Conservation (phyloP, 2,888 invertebrate species). For the Drosophila quasianomalipes region DNA sequence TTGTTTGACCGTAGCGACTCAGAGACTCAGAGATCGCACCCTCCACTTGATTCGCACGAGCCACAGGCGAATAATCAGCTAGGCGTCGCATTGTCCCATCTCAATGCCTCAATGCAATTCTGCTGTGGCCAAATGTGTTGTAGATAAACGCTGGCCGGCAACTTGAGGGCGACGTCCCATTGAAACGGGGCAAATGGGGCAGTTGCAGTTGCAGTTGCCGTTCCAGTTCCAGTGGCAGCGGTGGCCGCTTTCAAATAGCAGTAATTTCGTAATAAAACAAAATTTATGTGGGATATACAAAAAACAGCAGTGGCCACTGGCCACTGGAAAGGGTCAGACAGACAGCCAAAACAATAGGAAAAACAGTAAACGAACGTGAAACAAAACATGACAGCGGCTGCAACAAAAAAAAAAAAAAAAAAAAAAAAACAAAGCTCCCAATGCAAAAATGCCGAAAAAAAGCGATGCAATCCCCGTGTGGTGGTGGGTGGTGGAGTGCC, state of each 20-base stretch:
- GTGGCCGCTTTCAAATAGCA: conserved; percentile 53
- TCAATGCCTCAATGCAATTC: conserved; percentile 4
- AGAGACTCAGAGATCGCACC: not conserved
- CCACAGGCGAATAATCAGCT: conserved; percentile 21
- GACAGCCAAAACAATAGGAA: conserved; percentile 49
- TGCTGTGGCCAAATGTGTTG: conserved; percentile 13
- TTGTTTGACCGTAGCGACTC: conserved; percentile 7
- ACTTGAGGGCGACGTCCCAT: conserved; percentile 32
- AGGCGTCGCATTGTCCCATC: conserved; percentile 34
- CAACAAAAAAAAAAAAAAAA: conserved; percentile 28
- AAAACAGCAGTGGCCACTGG: conserved; percentile 32
- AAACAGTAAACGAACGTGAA: conserved; percentile 34
- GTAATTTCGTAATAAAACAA: conserved; percentile 73
- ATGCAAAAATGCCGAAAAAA: conserved; percentile 56
- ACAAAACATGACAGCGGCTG: conserved; percentile 38
- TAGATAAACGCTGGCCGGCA: conserved; percentile 63
- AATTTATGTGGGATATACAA: conserved; percentile 65
- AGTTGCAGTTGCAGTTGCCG: not conserved
- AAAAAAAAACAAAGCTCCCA: conserved; percentile 5
- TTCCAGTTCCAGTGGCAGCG: not conserved
- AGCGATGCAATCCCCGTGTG: conserved; percentile 11
- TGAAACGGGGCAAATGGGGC: not conserved
- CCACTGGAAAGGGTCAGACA: conserved; percentile 74
- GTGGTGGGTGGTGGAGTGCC: not conserved
- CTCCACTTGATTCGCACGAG: conserved; percentile 4